Evolutionary conservation across 2,888 invertebrate species (phyloP), one percentile per base, ranked within the genome.

Genomic region (Drosophila peninsularis): DNA sequence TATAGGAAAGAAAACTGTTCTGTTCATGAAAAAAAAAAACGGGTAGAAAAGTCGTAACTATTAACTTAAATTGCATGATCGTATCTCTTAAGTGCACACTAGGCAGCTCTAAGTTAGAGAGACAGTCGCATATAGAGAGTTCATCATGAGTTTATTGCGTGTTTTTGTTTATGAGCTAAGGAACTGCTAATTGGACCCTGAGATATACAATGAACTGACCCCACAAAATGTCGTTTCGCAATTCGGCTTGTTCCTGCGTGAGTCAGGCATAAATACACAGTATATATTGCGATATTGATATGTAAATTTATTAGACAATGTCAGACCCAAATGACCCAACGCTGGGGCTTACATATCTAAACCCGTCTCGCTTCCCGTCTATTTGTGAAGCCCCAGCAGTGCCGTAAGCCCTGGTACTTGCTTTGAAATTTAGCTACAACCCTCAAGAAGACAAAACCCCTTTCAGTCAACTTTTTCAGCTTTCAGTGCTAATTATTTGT

Each of bases 141-240:
- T 55, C 56, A 66, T 67, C 80, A 83, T 86, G 71, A 77, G 66
- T 44, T 75, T 69, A 47, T 88, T 72, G 89, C 87, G 87, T 88
- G 83, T 50, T 53, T 45, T 36, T 42, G 24, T 24, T 52, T 50
- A 61, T 60, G 68, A 73, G 66, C 56, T 57, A 80, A 80, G 89
- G 70, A 83, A 88, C 72, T 75, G 67, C 50, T 75, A 71, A 79
- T 72, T 74, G 52, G 34, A 32, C 60, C 45, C 24, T 52, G 57
- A 58, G 45, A 44, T 73, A 56, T 49, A 41, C 67, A 64, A 36
- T 62, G 24, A 71, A 56, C 56, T 60, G 45, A 39, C 17, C n/a
- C 27, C 9, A 30, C 36, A 57, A 45, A 56, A 34, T 19, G 6
- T 14, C 27, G 42, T 19, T 61, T 42, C 24, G 27, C 9, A 34